Percentiles rank a stretch among this genome's conserved stretches.
These are phyloP conservation scores for Brienomyrus brachyistius DNA, from an alignment of 2,113 vertebrate species.

Conservation along the genomic window DNA sequence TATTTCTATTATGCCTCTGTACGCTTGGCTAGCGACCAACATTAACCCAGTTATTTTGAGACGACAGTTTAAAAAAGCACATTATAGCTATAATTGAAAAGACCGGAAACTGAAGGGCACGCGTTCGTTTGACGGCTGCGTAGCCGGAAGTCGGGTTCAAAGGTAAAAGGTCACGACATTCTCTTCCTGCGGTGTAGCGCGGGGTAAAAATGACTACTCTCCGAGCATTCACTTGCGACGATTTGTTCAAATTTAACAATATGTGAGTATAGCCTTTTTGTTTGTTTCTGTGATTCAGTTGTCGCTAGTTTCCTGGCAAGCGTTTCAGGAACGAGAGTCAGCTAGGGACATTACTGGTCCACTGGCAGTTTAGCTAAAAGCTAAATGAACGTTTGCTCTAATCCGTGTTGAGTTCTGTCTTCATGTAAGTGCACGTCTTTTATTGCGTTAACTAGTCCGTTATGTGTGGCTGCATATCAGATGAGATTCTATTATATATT, in stretches of 20 bases:
- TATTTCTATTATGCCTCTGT: not conserved
- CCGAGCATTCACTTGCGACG: slow-evolving; percentile 84
- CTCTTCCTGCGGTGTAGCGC: not conserved
- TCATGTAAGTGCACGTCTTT: not conserved
- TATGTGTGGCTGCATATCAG: not conserved
- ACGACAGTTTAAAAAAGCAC: not conserved
- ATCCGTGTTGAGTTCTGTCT: not conserved
- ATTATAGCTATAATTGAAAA: not conserved
- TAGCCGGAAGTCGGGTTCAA: slow-evolving; percentile 8
- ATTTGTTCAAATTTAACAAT: slow-evolving; percentile 92
- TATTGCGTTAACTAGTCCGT: not conserved
- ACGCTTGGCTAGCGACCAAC: not conserved
- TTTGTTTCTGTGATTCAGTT: not conserved
- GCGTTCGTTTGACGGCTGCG: too few species aligned
- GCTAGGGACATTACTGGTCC: not conserved
- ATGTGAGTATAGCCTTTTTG: slow-evolving; percentile 66
- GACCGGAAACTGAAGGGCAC: not conserved
- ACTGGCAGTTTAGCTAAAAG: not conserved
- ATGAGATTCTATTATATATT: not conserved
- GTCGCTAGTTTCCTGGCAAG: not conserved
- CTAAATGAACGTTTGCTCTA: not conserved
- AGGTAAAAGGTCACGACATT: slow-evolving; percentile 19
- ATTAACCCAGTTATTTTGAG: not conserved
- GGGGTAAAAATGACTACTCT: slow-evolving; percentile 73
- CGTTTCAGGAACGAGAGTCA: not conserved